phyloP scores from a whole-genome alignment of 2,888 invertebrate genomes.

The Polyommatus iphigenia region DNA sequence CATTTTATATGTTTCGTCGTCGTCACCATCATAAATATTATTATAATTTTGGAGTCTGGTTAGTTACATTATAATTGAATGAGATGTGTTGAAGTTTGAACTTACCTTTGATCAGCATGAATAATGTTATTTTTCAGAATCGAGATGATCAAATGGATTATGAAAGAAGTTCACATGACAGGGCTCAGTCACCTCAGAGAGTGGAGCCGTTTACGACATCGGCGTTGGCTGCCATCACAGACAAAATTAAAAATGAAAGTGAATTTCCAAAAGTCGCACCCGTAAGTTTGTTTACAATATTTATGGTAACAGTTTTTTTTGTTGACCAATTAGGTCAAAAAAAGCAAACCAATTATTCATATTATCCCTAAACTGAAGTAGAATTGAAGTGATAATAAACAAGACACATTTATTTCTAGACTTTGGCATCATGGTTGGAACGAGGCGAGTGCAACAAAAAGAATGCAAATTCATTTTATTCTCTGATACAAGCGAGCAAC shows the following conservation, averaged over 20 bases:
- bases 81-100: neutral
- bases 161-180: constrained; percentile 87
- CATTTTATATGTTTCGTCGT: no score
- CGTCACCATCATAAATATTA: no score
- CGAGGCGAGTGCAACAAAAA: constrained; percentile 95
- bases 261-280: constrained; percentile 91
- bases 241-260: constrained; percentile 92
- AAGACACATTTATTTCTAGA: constrained; percentile 61
- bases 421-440: constrained; percentile 93
- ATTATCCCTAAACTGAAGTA: no score
- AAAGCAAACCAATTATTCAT: no score
- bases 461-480: constrained; percentile 93
- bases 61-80: neutral
- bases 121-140: constrained; percentile 74
- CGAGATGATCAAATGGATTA: constrained; percentile 95
- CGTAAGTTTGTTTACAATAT: constrained; percentile 55
- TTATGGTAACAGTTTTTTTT: neutral
- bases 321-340: no score
- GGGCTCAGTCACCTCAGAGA: constrained; percentile 91
- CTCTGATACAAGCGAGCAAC: constrained; percentile 95
- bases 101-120: neutral
- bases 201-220: constrained; percentile 89
- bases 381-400: neutral
- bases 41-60: neutral
- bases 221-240: constrained; percentile 85